Evolutionary conservation across 2,113 vertebrate species (phyloP), one percentile per base, ranked within the genome.

Genomic region (Mesocricetus auratus): DNA sequence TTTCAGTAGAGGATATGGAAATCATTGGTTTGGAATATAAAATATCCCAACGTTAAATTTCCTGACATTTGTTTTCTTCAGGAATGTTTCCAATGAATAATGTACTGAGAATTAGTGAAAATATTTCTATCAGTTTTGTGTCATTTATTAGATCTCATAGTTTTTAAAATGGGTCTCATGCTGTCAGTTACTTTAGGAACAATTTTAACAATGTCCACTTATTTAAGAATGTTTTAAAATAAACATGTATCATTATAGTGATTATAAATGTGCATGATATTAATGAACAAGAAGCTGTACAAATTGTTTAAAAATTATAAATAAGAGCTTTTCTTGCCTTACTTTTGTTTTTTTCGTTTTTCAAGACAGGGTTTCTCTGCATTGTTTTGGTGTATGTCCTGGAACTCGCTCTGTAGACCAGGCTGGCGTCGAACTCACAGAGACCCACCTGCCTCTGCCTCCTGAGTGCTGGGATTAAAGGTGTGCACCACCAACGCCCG

Each of bases 181-280:
- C 26, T 21, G 11, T 90, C 62, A 85, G 29, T 50, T 58, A 75
- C 2, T 58, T 73, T 7, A 26, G 29, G 82, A 92, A 82, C 1
- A 75, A 73, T 31, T 64, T 36, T 79, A 86, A 83, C 22, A 83
- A 81, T 66, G 10, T 91, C 64, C 68, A 68, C 3, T 60, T 5
- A 88, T 86, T 64, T 86, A 73, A 90, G 62, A 73, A 39, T 73
- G 24, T 50, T 21, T 87, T 92, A 58, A 62, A 39, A n/a, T 93
- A n/a, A 26, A 58, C 31, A 47, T 66, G 47, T 39, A 53, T 3
- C 42, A 86, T 64, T 6, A 89, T 58, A 89, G 4, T 2, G 9
- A 24, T 75, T 86, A 82, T 71, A 58, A 45, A 96, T 45, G 47
- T 47, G 1, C 1, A 39, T 89, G 79, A 64, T 4, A 78, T 5